These are phyloP conservation scores for Anastatus disparis DNA, from an alignment of 1,140 invertebrate species.

Conservation along the genomic window DNA sequence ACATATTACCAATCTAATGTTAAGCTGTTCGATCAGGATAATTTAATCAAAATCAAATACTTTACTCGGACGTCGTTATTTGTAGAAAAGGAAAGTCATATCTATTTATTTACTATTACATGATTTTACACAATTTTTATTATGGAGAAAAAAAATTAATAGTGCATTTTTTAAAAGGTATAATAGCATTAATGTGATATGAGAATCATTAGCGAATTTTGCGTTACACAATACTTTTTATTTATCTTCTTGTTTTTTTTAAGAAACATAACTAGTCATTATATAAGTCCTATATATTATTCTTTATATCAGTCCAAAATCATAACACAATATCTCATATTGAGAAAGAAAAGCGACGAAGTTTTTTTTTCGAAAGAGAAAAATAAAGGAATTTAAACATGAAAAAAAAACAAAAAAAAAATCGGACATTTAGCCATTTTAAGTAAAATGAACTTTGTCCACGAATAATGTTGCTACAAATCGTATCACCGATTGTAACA, in stretches of 20 bases:
- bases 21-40: neutral
- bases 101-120: neutral
- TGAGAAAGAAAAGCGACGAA: slow-evolving; percentile 23
- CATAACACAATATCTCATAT: slow-evolving; percentile 32
- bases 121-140: too few relatives aligned
- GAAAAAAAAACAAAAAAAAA: neutral
- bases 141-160: too few relatives aligned
- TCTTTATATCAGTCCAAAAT: neutral
- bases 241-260: neutral
- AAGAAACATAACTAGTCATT: neutral
- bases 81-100: neutral
- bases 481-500: slow-evolving; percentile 16
- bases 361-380: neutral
- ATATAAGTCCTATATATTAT: neutral
- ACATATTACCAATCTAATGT: slow-evolving; percentile 6
- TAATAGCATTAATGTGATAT: slow-evolving; percentile 8
- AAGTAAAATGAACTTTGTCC: slow-evolving; percentile 10
- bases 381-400: neutral
- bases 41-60: slow-evolving; percentile 1
- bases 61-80: neutral
- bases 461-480: slow-evolving; percentile 28
- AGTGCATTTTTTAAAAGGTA: too few relatives aligned
- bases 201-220: neutral
- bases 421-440: slow-evolving; percentile 21
- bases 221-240: neutral